A percentile compares a stretch with the other conserved stretches of the same genome.
Conservation (phyloP, 2,113 vertebrate genomes). For the Ophiodon elongatus region DNA sequence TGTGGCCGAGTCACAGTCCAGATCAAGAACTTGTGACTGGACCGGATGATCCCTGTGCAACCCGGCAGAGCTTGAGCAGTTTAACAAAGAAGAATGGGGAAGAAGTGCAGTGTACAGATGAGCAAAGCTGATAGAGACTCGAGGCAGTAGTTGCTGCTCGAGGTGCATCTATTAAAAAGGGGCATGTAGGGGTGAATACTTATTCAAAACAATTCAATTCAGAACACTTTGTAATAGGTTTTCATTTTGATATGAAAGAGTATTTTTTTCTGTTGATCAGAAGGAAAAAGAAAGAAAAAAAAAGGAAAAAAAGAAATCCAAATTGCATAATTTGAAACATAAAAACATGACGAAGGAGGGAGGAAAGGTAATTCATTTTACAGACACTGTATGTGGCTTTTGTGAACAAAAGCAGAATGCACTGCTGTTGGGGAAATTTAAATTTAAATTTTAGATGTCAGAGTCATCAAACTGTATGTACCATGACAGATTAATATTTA, state of each 20-base stretch:
- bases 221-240: neutral
- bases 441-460: neutral
- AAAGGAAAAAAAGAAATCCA: too few relatives aligned
- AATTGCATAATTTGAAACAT: neutral
- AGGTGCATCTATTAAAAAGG: neutral
- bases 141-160: neutral
- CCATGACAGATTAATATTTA: neutral
- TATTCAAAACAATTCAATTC: neutral
- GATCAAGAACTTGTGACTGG: neutral
- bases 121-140: neutral
- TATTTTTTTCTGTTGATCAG: neutral
- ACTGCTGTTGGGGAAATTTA: neutral
- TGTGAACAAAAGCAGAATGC: neutral
- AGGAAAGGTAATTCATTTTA: too few relatives aligned
- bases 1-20: neutral
- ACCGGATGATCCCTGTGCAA: neutral
- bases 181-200: neutral
- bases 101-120: neutral
- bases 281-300: neutral
- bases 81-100: neutral
- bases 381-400: neutral
- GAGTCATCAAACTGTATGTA: neutral
- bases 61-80: neutral
- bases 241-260: neutral
- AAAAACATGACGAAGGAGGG: neutral